phyloP scores from a whole-genome alignment of 2,888 invertebrate species.

The Ectobius pallidus region DNA sequence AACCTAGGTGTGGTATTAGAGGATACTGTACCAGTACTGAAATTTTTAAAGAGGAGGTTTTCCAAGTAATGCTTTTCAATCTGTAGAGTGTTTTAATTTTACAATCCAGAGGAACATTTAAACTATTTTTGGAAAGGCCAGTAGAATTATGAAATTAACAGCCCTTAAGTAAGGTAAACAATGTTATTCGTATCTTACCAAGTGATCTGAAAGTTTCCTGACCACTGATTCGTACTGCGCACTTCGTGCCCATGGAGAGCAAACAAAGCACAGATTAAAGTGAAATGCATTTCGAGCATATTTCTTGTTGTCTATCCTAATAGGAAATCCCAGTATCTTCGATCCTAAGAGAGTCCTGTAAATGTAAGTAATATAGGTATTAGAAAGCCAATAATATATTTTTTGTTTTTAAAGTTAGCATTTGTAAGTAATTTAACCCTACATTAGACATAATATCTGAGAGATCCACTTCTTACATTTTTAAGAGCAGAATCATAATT shows the following conservation, averaged over 20 bases:
- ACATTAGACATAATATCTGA: constrained; percentile 44
- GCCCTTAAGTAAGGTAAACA: no score
- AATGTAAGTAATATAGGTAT: constrained; percentile 40
- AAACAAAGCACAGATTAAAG: constrained; percentile 95
- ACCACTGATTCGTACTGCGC: constrained; percentile 94
- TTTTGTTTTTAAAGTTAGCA: background rate
- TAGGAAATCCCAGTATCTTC: constrained; percentile 92
- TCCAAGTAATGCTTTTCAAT: no score
- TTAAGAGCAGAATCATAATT: no score
- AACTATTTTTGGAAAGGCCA: no score
- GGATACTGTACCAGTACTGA: no score
- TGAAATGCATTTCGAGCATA: constrained; percentile 94
- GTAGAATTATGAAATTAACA: no score
- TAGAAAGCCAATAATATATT: constrained; percentile 17
- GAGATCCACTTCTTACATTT: no score
- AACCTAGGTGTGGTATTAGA: no score
- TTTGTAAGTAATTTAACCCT: background rate
- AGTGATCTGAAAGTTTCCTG: constrained; percentile 90
- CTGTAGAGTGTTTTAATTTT: no score
- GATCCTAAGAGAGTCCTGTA: constrained; percentile 75
- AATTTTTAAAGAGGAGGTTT: no score
- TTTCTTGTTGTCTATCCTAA: constrained; percentile 84
- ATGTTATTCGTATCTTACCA: no score
- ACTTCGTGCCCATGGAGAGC: constrained; percentile 86
- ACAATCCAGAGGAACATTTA: no score